Base-by-base conservation (phyloP, 2,113 vertebrate species). In the Meriones unguiculatus region DNA sequence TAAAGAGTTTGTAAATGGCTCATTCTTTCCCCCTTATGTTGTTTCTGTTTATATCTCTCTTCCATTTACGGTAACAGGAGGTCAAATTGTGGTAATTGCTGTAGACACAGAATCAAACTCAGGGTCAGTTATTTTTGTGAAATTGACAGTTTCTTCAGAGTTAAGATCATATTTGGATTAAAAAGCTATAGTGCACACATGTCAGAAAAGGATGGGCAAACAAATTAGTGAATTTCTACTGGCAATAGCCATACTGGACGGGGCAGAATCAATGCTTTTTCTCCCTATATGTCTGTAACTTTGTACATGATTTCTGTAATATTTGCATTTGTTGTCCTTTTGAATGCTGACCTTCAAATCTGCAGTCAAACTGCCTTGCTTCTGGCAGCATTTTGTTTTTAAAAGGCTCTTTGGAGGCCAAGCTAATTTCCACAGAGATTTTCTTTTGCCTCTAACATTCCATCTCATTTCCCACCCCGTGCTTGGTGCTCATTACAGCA, bases 401-500 rank as follows among this genome's bases (percentile, higher is more conserved):
- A 52, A 89, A 96, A 94, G 92, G 70, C 84, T 96, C 22, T 52
- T 95, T n/a, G 25, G 97, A 98, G 98, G 96, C 90, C 95, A 95
- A 80, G 84, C 90, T 96, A n/a, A 97, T 98, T 97, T 98, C 86
- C 91, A 97, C 22, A 0, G 72, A 97, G 96, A 95, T 96, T 97
- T 98, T 3, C 75, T 97, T 97, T 95, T 84, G 50, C 90, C 69
- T 94, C 87, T 84, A 96, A 96, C 91, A 94, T 96, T 95, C 89
- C 59, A 90, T 81, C 28, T 97, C 97, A 96, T 95, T 98, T 96
- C 94, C 96, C 70, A 13, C 94, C 46, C 92, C 72, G 17, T n/a
- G 35, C 54, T 96, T 85, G 25, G 30, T 91, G 28, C 92, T 98
- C 95, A 95, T 91, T 97, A 97, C 14, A 94, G 62, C 46, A 46